A percentile compares a stretch with the other conserved stretches of the same genome.
These are phyloP conservation scores for Mormyrus iriodes DNA, from an alignment of 2,113 vertebrate species.

Conservation along the genomic window DNA sequence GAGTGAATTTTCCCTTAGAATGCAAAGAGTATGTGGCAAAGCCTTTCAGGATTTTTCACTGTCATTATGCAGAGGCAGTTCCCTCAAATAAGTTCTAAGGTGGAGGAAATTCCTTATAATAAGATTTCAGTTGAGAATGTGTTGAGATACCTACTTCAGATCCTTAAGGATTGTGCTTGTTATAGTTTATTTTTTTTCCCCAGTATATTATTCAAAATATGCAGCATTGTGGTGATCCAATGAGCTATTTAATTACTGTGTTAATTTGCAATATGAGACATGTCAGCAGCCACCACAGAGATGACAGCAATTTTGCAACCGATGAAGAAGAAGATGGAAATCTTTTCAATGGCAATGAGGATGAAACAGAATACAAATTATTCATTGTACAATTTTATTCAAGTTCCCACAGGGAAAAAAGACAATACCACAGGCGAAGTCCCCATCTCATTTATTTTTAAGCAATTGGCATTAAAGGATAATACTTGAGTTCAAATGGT, in stretches of 20 bases:
- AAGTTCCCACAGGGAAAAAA: constrained; percentile 46
- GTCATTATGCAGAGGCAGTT: constrained; percentile 44
- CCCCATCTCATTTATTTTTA: constrained; percentile 61
- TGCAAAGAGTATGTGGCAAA: constrained; percentile 14
- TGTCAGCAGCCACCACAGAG: constrained; percentile 20
- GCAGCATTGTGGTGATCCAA: not conserved
- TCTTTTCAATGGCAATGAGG: constrained; percentile 50
- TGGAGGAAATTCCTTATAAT: constrained; percentile 47
- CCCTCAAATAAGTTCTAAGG: constrained; percentile 34
- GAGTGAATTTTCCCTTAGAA: constrained; percentile 2
- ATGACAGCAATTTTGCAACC: constrained; percentile 42
- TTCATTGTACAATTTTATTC: constrained; percentile 57
- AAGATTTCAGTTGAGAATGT: constrained; percentile 29
- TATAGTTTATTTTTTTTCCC: constrained; percentile 15
- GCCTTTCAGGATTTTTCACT: constrained; percentile 11
- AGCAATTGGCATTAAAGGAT: constrained; percentile 58
- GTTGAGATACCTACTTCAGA: constrained; percentile 38
- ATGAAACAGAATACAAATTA: constrained; percentile 65
- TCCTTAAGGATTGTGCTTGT: not conserved
- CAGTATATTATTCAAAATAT: constrained; percentile 6
- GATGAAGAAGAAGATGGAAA: constrained; percentile 45
- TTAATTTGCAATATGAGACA: constrained; percentile 20
- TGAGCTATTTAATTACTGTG: constrained; percentile 23
- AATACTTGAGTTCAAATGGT: constrained; percentile 56
- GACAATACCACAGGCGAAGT: constrained; percentile 46